Percentiles rank a stretch among this genome's conserved stretches.
Evolutionary conservation across 2,888 invertebrate genomes (phyloP).

Genomic region (Dilophus febrilis): DNA sequence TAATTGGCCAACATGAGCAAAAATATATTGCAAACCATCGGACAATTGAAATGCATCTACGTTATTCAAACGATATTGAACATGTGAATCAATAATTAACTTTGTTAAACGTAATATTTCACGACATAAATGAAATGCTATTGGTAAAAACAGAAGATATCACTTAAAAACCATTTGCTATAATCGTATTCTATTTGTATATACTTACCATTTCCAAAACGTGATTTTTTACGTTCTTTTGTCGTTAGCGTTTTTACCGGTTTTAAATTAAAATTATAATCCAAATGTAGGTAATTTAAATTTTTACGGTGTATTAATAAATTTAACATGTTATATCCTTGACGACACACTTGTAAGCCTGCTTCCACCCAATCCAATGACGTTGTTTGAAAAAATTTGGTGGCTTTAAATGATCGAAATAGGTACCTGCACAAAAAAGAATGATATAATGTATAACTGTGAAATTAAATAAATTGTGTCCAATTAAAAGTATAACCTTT

Average conservation of each 20-base stretch:
- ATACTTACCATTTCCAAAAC: conserved; percentile 74
- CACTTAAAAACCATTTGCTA: too few relatives aligned
- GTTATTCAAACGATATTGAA: conserved; percentile 97
- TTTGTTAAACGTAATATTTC: conserved; percentile 98
- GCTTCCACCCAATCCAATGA: conserved; percentile 99
- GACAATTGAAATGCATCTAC: conserved; percentile 98
- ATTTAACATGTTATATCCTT: conserved; percentile 99
- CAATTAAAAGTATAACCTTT: conserved; percentile 40
- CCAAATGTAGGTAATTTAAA: conserved; percentile 96
- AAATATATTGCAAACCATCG: conserved; percentile 97
- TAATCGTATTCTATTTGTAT: background rate
- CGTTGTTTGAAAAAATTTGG: conserved; percentile 99
- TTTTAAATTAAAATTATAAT: conserved; percentile 99
- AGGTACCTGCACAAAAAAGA: conserved; percentile 44
- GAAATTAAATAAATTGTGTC: conserved; percentile 1
- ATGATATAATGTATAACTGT: conserved; percentile 2
- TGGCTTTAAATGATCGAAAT: conserved; percentile 98
- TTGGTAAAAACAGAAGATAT: conserved; percentile 12
- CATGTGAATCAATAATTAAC: conserved; percentile 96
- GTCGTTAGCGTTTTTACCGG: conserved; percentile 99
- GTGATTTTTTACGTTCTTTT: conserved; percentile 96
- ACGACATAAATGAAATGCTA: conserved; percentile 96
- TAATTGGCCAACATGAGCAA: conserved; percentile 97
- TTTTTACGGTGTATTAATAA: conserved; percentile 97
- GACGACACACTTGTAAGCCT: conserved; percentile 92